Percentiles rank a stretch among this genome's conserved stretches.
Evolutionary conservation across 2,797 vertebrate species (phyloP).

Genomic region (Sebastes reedi): DNA sequence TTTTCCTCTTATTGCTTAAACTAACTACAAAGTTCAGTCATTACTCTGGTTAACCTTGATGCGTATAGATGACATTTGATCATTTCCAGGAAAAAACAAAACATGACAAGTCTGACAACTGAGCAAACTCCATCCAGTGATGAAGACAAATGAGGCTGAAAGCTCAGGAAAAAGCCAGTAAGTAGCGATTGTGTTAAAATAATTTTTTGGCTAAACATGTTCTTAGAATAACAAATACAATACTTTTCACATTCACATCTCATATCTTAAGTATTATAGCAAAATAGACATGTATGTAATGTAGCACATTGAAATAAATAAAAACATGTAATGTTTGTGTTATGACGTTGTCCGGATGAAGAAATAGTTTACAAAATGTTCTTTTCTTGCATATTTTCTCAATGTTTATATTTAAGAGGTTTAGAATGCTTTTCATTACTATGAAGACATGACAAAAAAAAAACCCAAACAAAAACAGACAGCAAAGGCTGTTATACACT

Average conservation of each 20-base stretch:
- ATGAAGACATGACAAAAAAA: neutral
- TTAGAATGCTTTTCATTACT: neutral
- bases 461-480: neutral
- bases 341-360: neutral
- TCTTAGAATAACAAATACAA: neutral
- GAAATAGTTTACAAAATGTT: neutral
- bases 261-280: neutral
- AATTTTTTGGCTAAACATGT: neutral
- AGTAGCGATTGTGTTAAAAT: neutral
- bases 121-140: neutral
- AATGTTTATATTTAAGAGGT: neutral
- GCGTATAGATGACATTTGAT: neutral
- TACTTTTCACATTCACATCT: neutral
- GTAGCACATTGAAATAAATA: no score
- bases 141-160: neutral
- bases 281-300: neutral
- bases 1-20: neutral
- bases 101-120: neutral
- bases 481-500: neutral
- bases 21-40: neutral
- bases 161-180: neutral
- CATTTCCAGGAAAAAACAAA: neutral
- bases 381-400: neutral
- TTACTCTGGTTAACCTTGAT: neutral
- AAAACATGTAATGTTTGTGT: neutral